Evolutionary conservation across 1,140 invertebrate species (phyloP).

Genomic region (Pseudomyrmex gracilis): DNA sequence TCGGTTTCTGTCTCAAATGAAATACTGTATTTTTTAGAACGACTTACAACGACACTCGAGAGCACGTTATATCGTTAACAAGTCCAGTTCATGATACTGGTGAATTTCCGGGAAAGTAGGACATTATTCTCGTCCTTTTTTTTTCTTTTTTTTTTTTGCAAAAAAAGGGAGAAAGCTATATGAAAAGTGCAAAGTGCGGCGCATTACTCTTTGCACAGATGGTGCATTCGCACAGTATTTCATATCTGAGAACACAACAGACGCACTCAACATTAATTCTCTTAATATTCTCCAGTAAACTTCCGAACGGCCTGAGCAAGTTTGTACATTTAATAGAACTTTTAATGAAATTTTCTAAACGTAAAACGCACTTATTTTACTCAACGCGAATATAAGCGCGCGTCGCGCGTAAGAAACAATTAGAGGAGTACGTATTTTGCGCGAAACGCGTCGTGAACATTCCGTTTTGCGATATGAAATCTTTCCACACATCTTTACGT

Average conservation of each 20-base stretch:
- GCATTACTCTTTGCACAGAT: constrained; percentile 54
- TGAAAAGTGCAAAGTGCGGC: constrained; percentile 44
- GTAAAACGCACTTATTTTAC: background rate
- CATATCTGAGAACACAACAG: constrained; percentile 45
- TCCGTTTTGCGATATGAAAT: background rate
- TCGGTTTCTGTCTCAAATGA: background rate
- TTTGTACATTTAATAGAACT: constrained; percentile 56
- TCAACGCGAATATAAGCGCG: background rate
- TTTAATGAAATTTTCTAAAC: constrained; percentile 58
- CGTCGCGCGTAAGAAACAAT: background rate
- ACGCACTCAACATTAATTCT: constrained; percentile 58
- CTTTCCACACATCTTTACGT: background rate
- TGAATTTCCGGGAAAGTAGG: constrained; percentile 28
- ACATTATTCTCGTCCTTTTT: constrained; percentile 20
- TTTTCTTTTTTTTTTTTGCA: background rate
- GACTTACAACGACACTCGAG: background rate
- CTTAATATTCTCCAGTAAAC: constrained; percentile 57
- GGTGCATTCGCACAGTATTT: constrained; percentile 60
- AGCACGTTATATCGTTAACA: constrained; percentile 15
- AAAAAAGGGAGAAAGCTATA: constrained; percentile 37
- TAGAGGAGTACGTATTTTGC: no score
- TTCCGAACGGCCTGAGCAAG: constrained; percentile 50
- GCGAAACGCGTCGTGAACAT: background rate
- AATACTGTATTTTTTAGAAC: background rate
- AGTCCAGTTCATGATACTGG: constrained; percentile 7